Evolutionary conservation across 2,797 vertebrate species (phyloP).

Genomic region (Numenius phaeopus): DNA sequence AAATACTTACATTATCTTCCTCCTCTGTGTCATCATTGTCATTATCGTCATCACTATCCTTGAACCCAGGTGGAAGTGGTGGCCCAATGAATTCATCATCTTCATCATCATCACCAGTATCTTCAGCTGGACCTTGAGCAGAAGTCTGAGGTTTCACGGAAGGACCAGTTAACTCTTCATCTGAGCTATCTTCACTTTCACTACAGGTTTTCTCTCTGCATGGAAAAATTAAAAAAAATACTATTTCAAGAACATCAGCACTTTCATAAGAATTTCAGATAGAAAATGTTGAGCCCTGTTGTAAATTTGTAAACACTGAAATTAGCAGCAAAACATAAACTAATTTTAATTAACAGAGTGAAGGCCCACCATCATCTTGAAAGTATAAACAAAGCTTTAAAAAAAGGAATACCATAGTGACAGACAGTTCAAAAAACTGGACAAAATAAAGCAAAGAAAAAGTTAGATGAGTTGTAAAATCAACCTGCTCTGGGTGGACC

Average conservation of each 20-base stretch:
- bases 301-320: neutral
- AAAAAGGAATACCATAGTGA: neutral
- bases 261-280: neutral
- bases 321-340: neutral
- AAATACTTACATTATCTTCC: constrained; percentile 63
- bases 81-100: constrained; percentile 83
- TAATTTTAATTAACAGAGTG: neutral
- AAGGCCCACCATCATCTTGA: neutral
- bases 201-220: constrained; percentile 50
- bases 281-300: neutral
- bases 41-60: constrained; percentile 73
- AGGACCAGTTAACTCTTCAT: constrained; percentile 85
- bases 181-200: constrained; percentile 80
- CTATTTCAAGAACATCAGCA: neutral
- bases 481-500: no score
- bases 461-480: neutral
- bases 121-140: constrained; percentile 15
- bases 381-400: neutral
- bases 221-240: neutral
- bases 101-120: constrained; percentile 71
- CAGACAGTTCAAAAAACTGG: neutral
- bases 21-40: constrained; percentile 77
- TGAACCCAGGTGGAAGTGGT: constrained; percentile 84
- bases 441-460: neutral
- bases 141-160: constrained; percentile 73